Base-by-base conservation (phyloP, 30 jellyfish, hydroid and myxozoan species). In the Cassiopea xamachana region DNA sequence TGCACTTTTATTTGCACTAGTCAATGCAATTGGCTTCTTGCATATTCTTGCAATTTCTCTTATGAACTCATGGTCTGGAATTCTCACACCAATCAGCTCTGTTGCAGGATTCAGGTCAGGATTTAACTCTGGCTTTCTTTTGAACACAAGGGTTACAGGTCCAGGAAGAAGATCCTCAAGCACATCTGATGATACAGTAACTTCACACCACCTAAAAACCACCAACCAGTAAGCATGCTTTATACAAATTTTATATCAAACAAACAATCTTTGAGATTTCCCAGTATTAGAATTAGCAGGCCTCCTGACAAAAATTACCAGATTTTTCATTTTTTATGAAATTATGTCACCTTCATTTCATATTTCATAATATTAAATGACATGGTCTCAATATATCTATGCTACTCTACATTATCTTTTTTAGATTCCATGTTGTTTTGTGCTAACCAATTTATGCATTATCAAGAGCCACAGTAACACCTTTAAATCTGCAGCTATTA, bases 121-220 rank as follows among this genome's bases (percentile, higher is more conserved):
- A 69, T 94, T 94, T 79, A 94, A 70, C 69, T 44, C 85, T n/a
- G 94, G 77, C 19, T 82, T 83, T 77, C 98, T 73, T 62, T 90
- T 80, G 72, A 94, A 94, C 1, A 94, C 78, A 17, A 94, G 92
- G 15, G 98, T 94, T 44, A 94, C 98, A 12, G 98, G 97, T 2
- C 98, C 98, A 60, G 98, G 98, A 9, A 94, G 92, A n/a, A 94
- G 93, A 58, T 94, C 98, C 46, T 87, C 67, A 1, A 94, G 90
- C 39, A 90, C 19, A 5, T 83, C 85, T 45, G 46, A 72, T 10
- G 97, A 80, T 43, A 94, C 92, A 17, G 97, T 94, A 13, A 94
- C 98, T 75, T 85, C 81, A 67, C 98, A 90, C 98, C 98, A 94
- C 82, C 98, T 94, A 71, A 16, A 78, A 81, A 10, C 60, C 39